These are phyloP conservation scores for Catharus fuscescens DNA, from an alignment of 2,113 vertebrate genomes.

Conservation along the genomic window DNA sequence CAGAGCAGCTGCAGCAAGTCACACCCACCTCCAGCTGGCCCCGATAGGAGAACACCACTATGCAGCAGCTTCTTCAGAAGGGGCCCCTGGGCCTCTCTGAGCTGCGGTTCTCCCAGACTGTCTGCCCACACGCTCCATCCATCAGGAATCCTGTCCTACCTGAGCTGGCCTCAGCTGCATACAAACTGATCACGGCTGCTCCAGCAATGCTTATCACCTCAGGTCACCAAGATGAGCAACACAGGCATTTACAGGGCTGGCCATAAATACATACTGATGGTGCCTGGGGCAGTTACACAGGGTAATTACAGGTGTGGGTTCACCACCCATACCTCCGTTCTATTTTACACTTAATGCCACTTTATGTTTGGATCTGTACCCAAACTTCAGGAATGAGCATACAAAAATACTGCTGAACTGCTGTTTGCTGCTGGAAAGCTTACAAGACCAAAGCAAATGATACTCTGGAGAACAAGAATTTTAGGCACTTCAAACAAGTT, in stretches of 20 bases:
- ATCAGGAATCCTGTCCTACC: not conserved
- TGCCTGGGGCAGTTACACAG: not conserved
- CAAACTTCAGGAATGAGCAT: not conserved
- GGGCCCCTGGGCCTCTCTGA: not conserved
- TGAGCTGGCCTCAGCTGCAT: not conserved
- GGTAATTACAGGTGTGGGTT: not conserved
- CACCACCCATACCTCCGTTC: not conserved
- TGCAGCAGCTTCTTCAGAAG: not conserved
- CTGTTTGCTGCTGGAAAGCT: not conserved
- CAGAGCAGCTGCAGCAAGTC: not conserved
- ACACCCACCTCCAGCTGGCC: not conserved
- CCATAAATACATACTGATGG: fast-evolving
- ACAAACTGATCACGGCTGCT: not conserved
- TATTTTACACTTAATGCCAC: not conserved
- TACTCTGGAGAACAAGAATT: not conserved
- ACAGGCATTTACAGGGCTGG: not conserved
- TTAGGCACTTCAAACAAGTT: not conserved
- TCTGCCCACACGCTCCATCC: not conserved
- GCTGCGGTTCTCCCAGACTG: not conserved
- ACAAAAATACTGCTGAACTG: not conserved
- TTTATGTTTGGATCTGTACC: not conserved
- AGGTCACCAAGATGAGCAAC: fast-evolving
- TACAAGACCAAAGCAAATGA: not conserved
- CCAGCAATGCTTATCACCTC: fast-evolving
- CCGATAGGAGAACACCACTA: fast-evolving